Evolutionary conservation across 2,797 vertebrate species (phyloP), one percentile per base, ranked within the genome.

Genomic region (Balearica regulorum): DNA sequence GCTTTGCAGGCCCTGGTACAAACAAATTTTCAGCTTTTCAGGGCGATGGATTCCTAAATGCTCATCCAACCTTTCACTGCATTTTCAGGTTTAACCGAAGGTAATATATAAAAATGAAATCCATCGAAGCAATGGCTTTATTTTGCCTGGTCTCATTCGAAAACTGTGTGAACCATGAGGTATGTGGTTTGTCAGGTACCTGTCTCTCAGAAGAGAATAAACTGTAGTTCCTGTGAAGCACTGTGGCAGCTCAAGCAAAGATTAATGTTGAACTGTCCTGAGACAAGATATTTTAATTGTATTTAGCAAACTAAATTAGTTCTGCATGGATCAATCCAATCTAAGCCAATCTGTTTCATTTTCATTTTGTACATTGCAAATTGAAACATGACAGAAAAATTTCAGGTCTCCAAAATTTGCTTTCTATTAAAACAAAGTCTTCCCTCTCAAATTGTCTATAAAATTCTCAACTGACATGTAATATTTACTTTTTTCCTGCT

Each of bases 261-360:
- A 95, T 93, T 92, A 94, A 94, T 94, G 66, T 68, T 92, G 80
- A 92, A 94, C 62, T 41, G 4, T 90, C 85, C 81, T 80, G 64
- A 95, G 86, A 96, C 71, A 92, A 95, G 93, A 75, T 83, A 90
- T 83, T 95, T 93, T 91, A 94, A 96, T 85, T 95, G 68, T 93
- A 91, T 92, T 96, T 96, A 93, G 82, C 65, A 91, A 94, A 81
- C 92, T 68, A 87, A 91, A 91, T 97, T 87, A 89, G 71, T 85
- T 87, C 71, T 96, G 91, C 64, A 93, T 75, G 84, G 75, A 89
- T 83, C 87, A 90, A 69, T 84, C 75, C 57, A 85, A 54, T 71
- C 53, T 95, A 73, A 90, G 53, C 71, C 68, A 71, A 85, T 90
- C 78, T 90, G 14, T 85, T 94, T 87, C 12, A 39, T 91, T 90